These are phyloP conservation scores for Eupelmus urozonus DNA, from an alignment of 2,888 invertebrate genomes.

Conservation along the genomic window DNA sequence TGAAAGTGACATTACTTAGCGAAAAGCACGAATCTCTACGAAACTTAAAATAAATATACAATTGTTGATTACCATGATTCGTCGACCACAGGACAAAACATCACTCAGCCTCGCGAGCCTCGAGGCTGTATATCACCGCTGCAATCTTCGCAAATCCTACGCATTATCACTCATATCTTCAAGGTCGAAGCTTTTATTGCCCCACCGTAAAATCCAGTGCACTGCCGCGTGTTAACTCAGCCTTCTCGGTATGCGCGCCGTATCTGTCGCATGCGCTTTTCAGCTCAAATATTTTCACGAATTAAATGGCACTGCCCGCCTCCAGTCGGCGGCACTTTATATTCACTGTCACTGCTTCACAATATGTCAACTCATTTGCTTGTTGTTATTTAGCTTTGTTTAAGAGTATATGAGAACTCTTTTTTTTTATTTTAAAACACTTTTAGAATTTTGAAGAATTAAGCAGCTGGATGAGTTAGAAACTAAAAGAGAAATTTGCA, in stretches of 20 bases:
- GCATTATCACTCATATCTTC: constrained; percentile 39
- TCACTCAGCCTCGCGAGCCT: constrained; percentile 6
- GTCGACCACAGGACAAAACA: constrained; percentile 26
- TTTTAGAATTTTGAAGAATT: no score
- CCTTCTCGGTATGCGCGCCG: background rate
- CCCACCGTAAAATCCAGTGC: constrained; percentile 13
- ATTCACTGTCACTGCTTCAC: background rate
- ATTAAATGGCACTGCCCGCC: background rate
- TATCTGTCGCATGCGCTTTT: background rate
- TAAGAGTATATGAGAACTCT: no score
- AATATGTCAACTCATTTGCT: no score
- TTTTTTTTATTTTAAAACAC: no score
- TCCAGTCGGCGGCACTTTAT: background rate
- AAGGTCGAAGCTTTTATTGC: constrained; percentile 38
- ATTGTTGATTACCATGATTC: constrained; percentile 35
- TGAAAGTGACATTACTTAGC: background rate
- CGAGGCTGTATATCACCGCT: constrained; percentile 5
- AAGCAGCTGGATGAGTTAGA: no score
- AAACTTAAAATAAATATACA: background rate
- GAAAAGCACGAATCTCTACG: background rate
- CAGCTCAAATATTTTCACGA: background rate
- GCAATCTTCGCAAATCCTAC: constrained; percentile 35
- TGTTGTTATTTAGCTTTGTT: no score
- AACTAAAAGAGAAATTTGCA: no score
- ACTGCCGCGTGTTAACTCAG: background rate